A percentile compares a stretch with the other conserved stretches of the same genome.
phyloP scores from a whole-genome alignment of 2,888 invertebrate species.

The Drosophila ezoana region DNA sequence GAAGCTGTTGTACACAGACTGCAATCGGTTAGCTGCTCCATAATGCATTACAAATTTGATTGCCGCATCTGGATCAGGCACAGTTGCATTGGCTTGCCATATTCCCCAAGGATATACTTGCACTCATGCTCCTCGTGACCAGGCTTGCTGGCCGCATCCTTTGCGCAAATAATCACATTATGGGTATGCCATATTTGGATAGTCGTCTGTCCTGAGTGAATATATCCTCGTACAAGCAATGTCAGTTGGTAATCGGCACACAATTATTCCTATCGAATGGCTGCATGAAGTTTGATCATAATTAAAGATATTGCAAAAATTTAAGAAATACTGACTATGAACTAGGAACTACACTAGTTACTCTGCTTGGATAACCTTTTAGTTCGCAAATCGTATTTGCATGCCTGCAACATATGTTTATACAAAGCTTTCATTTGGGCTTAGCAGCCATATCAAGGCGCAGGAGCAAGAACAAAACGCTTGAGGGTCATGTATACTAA shows the following conservation, averaged over 20 bases:
- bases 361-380: not conserved
- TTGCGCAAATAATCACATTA: conserved; percentile 40
- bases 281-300: not conserved
- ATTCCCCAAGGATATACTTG: conserved; percentile 35
- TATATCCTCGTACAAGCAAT: not conserved
- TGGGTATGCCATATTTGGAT: conserved; percentile 44
- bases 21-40: conserved; percentile 57
- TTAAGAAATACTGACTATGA: not conserved
- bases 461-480: conserved; percentile 5
- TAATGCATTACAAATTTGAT: conserved; percentile 76
- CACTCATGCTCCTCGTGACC: not conserved
- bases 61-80: conserved; percentile 20
- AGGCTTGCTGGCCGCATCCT: conserved; percentile 44
- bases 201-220: not conserved
- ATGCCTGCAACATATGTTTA: conserved; percentile 19
- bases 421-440: conserved; percentile 3
- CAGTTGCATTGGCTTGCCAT: not conserved
- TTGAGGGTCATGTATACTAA: conserved; percentile 7
- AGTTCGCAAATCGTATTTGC: not conserved
- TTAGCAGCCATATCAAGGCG: not conserved
- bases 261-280: not conserved
- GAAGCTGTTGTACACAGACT: conserved; percentile 41
- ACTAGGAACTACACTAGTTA: not conserved
- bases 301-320: no score
- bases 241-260: not conserved